Evolutionary conservation across 35 echinoderm and acorn worm genomes (phyloP).

Genomic region (Ophiothrix spiculata): DNA sequence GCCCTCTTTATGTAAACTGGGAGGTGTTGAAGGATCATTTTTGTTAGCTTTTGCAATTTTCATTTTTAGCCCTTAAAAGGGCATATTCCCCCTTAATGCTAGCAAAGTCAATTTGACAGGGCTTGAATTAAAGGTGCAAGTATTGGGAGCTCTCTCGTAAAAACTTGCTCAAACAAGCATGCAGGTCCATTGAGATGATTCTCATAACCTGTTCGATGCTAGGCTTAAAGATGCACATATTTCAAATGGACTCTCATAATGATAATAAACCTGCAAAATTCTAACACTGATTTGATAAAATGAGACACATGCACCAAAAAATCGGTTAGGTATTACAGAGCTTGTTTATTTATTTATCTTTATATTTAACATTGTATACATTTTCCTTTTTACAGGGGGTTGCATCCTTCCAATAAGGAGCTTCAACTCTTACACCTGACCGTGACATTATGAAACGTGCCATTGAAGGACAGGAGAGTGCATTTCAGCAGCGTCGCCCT

Average conservation of each 20-base stretch:
- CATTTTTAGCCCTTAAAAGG: too few species aligned
- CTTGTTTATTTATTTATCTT: not conserved
- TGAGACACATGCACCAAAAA: not conserved
- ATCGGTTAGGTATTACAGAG: not conserved
- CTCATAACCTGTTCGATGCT: not conserved
- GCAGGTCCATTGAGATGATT: too few species aligned
- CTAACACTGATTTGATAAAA: not conserved
- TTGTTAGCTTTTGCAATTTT: too few species aligned
- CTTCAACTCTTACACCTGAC: not conserved
- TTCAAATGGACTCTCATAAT: not conserved
- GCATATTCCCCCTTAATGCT: too few species aligned
- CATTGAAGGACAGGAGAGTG: constrained; percentile 46
- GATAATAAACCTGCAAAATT: not conserved
- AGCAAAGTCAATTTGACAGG: too few species aligned
- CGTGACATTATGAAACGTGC: constrained; percentile 62
- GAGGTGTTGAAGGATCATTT: too few species aligned
- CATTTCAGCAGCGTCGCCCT: constrained; percentile 46
- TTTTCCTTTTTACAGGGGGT: not conserved
- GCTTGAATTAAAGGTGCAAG: too few species aligned
- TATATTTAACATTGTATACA: not conserved
- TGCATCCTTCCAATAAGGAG: not conserved
- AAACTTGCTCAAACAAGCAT: too few species aligned
- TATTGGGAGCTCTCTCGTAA: too few species aligned
- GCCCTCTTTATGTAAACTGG: too few species aligned
- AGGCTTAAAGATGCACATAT: not conserved